Conservation (phyloP, 2,113 vertebrate species). For the Rhea pennata region DNA sequence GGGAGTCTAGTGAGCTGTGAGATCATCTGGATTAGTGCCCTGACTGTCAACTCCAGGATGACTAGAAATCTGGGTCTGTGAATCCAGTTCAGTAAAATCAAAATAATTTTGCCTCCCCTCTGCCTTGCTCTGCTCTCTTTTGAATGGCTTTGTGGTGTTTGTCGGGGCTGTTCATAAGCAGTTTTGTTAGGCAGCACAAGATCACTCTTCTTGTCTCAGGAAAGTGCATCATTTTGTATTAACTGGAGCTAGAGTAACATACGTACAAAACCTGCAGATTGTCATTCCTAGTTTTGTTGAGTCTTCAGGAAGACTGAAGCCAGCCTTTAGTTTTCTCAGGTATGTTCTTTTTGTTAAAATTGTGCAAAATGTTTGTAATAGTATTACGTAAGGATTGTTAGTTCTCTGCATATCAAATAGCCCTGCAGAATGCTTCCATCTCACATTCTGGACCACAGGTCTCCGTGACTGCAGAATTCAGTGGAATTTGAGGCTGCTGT, state of each 20-base stretch:
- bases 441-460: rapidly evolving
- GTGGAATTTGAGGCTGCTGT: not conserved
- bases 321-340: not conserved
- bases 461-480: not conserved
- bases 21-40: constrained; percentile 43
- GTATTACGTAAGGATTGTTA: not conserved
- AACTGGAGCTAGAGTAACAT: not conserved
- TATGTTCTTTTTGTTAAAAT: not conserved
- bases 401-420: not conserved
- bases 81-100: not conserved
- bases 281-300: not conserved
- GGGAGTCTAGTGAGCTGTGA: constrained; percentile 2
- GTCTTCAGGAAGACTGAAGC: not conserved
- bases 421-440: not conserved
- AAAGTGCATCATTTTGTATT: not conserved
- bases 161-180: not conserved
- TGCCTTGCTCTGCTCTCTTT: not conserved
- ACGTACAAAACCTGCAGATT: not conserved
- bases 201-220: not conserved
- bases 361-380: not conserved
- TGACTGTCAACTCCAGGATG: not conserved
- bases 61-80: not conserved
- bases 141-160: not conserved
- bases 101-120: not conserved
- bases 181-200: not conserved